Evolutionary conservation across 2,888 invertebrate genomes (phyloP).

Genomic region (Chrysolina oricalcia): DNA sequence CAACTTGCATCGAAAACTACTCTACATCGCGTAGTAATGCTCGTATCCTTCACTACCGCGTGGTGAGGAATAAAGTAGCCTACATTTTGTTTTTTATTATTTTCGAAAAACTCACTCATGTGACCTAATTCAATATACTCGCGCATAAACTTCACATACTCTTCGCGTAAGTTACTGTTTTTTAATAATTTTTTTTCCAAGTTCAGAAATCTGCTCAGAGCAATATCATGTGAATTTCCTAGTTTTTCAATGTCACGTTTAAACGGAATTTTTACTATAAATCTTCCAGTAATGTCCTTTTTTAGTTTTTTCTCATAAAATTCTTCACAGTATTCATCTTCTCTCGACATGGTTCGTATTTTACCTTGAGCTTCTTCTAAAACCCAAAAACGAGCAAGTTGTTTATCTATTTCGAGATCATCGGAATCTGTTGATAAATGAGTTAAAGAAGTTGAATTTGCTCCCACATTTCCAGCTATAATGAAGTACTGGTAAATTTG

Average conservation of each 20-base stretch:
- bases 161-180: conserved; percentile 11
- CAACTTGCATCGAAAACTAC: too few relatives aligned
- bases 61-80: conserved; percentile 41
- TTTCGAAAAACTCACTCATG: conserved; percentile 14
- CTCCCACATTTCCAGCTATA: neutral
- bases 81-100: conserved; percentile 22
- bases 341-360: conserved; percentile 10
- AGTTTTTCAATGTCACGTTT: neutral
- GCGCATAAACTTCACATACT: conserved; percentile 14
- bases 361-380: conserved; percentile 12
- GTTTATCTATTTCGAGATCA: neutral
- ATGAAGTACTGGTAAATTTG: conserved; percentile 21
- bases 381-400: conserved; percentile 30
- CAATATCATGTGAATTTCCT: conserved; percentile 14
- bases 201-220: neutral
- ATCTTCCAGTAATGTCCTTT: conserved; percentile 2
- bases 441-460: neutral
- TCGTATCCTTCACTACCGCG: conserved; percentile 41
- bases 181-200: conserved; percentile 27
- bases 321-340: conserved; percentile 27
- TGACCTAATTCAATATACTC: conserved; percentile 24
- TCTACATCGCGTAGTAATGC: conserved; percentile 42
- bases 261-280: conserved; percentile 29
- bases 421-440: neutral
- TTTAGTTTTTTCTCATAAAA: conserved; percentile 9